Evolutionary conservation across 1,140 invertebrate genomes (phyloP), one percentile per base, ranked within the genome.

Genomic region (Cydia splendana): DNA sequence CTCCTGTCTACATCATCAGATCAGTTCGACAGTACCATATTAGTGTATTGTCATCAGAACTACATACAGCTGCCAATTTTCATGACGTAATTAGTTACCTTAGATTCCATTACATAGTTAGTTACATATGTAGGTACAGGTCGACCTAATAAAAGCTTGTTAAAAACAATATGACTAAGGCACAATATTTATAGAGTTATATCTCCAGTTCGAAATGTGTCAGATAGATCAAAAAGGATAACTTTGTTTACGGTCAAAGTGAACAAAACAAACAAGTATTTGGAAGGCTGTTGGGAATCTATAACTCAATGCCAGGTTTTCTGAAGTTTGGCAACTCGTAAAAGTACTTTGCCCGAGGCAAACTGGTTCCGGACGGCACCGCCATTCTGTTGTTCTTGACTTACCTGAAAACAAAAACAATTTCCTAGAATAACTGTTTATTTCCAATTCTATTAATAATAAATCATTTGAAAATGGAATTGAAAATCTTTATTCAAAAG

Each of bases 241-340:
- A 90, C 87, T 89, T 87, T 92, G 87, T 92, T 92, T 92, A 89
- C 87, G 84, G 84, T 86, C 84, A 88, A 89, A 91, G 82, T 84
- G 84, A 89, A 89, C 86, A 89, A 91, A 91, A 93, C 88, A 92
- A 91, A 90, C 91, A 91, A 91, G 85, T 88, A 88, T 91, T 91
- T 84, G 86, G 87, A 87, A 90, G 88, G 88, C 88, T 88, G 90
- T 89, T 88, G 83, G 88, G 86, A 91, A 91, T 93, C 91, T 90
- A 93, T 93, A 93, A 93, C 91, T 92, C 90, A 91, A 91, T 93
- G 89, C 88, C 87, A 91, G 91, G 86, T 93, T 92, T 86, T 75
- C 75, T 75, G 67, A 89, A 91, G 87, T 91, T 93, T 20, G 83
- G 77, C 74, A 90, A 91, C 87, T 92, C 82, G 86, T 87, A 84